These are phyloP conservation scores for Neosalanx taihuensis DNA, from an alignment of 2,797 vertebrate species.

Conservation along the genomic window DNA sequence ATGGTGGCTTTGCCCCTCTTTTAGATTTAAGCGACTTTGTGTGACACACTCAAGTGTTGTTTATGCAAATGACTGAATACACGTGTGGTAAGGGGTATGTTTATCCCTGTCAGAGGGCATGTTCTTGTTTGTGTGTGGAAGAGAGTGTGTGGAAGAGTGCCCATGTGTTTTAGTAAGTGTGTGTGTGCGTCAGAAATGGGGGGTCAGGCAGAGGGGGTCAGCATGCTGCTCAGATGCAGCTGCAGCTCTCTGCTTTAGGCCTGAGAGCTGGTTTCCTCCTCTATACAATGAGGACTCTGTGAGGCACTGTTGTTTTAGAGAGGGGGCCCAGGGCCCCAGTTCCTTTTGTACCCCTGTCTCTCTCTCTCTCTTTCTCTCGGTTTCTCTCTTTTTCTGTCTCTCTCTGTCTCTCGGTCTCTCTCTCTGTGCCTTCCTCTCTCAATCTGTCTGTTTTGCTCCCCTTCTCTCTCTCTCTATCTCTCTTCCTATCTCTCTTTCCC, in stretches of 20 bases:
- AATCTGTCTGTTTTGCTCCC: neutral
- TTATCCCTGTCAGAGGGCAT: neutral
- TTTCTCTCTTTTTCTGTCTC: neutral
- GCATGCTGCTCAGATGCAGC: conserved; percentile 55
- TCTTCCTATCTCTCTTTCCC: neutral
- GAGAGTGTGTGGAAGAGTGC: conserved; percentile 2
- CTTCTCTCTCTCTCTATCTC: neutral
- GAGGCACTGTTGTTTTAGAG: conserved; percentile 74
- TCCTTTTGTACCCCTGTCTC: conserved; percentile 59
- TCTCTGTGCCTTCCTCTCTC: conserved; percentile 55
- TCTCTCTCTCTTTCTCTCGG: neutral
- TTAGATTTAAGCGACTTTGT: conserved; percentile 4
- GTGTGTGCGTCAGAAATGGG: conserved; percentile 15
- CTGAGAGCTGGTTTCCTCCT: conserved; percentile 68
- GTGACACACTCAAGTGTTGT: neutral
- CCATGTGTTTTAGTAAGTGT: conserved; percentile 3
- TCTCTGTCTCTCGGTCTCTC: neutral
- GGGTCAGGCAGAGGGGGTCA: conserved; percentile 29
- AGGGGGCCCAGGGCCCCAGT: conserved; percentile 66
- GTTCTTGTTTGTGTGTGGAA: neutral
- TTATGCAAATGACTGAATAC: neutral
- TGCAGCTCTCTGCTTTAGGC: conserved; percentile 55
- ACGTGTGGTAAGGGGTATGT: too few species aligned
- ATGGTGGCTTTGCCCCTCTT: neutral
- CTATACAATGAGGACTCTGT: conserved; percentile 73